phyloP scores from a whole-genome alignment of 64 coral and sea anemone genomes.

The Trachythela sp. region DNA sequence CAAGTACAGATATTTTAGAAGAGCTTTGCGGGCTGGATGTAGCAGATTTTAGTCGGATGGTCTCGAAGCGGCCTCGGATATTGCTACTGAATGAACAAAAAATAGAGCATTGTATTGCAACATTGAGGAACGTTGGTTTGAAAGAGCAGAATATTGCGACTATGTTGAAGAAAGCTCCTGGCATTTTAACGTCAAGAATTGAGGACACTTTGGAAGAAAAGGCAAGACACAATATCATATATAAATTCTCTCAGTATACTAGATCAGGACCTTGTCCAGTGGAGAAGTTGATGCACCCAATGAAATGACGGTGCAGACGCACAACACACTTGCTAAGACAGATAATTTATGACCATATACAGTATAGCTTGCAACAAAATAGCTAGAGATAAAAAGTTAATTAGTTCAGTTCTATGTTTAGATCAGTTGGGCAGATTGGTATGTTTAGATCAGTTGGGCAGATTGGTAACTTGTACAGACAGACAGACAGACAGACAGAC shows the following conservation, averaged over 20 bases:
- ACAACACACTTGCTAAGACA: too few relatives aligned
- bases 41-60: background rate
- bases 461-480: too few relatives aligned
- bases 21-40: background rate
- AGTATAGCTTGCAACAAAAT: too few relatives aligned
- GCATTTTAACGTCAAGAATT: slow-evolving; percentile 45
- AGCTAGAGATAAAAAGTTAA: background rate
- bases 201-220: slow-evolving; percentile 21
- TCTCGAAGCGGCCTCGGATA: slow-evolving; percentile 24
- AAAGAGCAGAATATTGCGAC: slow-evolving; percentile 12
- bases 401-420: background rate
- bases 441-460: too few relatives aligned
- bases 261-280: too few relatives aligned
- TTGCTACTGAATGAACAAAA: slow-evolving; percentile 32
- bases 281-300: too few relatives aligned
- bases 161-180: slow-evolving; percentile 41
- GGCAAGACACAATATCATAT: background rate
- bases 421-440: too few relatives aligned
- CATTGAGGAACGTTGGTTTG: slow-evolving; percentile 35
- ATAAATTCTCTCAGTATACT: background rate
- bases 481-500: too few relatives aligned
- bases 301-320: too few relatives aligned
- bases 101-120: slow-evolving; percentile 8
- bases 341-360: too few relatives aligned
- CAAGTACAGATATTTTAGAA: background rate